Evolutionary conservation across 2,113 vertebrate genomes (phyloP).

Genomic region (Tyrannus savana): DNA sequence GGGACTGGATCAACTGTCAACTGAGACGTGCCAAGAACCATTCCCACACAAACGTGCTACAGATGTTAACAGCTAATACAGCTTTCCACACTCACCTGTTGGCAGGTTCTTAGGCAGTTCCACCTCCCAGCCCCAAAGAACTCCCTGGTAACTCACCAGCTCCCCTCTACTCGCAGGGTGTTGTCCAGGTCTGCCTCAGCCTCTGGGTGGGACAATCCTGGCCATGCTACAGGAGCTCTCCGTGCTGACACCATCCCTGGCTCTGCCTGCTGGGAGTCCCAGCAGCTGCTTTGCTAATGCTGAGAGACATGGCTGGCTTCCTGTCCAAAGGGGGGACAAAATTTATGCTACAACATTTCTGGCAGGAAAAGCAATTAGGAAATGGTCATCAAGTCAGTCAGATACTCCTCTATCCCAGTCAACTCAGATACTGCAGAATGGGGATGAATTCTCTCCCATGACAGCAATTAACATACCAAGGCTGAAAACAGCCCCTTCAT

Average conservation of each 20-base stretch:
- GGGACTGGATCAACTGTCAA: neutral
- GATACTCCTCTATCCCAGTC: neutral
- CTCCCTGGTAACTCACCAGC: neutral
- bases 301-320: neutral
- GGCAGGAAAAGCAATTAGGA: neutral
- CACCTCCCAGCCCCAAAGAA: neutral
- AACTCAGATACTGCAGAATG: neutral
- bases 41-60: neutral
- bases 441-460: neutral
- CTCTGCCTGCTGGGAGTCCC: neutral
- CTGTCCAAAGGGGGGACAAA: neutral
- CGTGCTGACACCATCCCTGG: rapidly evolving
- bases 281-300: neutral
- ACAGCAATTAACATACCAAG: neutral
- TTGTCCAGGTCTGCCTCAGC: neutral
- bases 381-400: neutral
- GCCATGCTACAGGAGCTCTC: neutral
- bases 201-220: neutral
- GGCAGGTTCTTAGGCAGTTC: neutral
- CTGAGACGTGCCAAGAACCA: neutral
- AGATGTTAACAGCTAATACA: rapidly evolving
- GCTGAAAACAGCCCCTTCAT: neutral
- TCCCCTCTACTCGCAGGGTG: neutral
- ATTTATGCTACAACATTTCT: neutral
- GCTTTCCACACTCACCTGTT: neutral